Evolutionary conservation across 2,797 vertebrate genomes (phyloP), one percentile per base, ranked within the genome.

Genomic region (Vipera ursinii): DNA sequence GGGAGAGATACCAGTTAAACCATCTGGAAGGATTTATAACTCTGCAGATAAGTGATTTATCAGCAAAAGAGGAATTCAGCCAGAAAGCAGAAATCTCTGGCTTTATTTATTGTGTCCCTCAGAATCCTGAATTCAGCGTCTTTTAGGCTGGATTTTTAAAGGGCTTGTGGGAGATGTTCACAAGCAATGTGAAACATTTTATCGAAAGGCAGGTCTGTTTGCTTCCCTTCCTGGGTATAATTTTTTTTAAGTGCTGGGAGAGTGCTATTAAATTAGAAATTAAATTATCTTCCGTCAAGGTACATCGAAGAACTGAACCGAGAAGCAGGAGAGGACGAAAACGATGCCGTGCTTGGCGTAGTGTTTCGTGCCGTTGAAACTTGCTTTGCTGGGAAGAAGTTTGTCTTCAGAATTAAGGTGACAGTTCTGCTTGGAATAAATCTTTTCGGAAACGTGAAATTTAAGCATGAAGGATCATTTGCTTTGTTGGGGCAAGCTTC

Each of bases 381-480:
- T 89, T 99, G 98, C 97, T 99, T 99, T 95, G 93, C 99, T 93
- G 99, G 99, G 92, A 98, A 97, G 97, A 98, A 95, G 95, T 98
- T 99, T 94, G 93, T 99, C 93, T 99, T 99, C 98, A 98, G 98
- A 94, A 96, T 99, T 89, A 99, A 99, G 99, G 99, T 99, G 98
- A 97, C 9, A 94, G 94, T 88, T 60, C 94, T 92, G 28, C 20
- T 82, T 88, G 93, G 87, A 61, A 14, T 6, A 87, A 88, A 51
- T 8, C 10, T 60, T 24, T 38, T 20, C 10, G 53, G 24, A 93
- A 63, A 93, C 51, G 3, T n/a, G 22, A 17, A 73, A 17, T 28
- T 51, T 3, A 32, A 4, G 20, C 20, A 2, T 14, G 17, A 56
- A 26, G 3, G 53, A 85, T 38, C 12, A 51, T 53, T 20, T 2